Base-by-base conservation (phyloP, 2,888 invertebrate genomes). In the Omphaloscelis lunosa region DNA sequence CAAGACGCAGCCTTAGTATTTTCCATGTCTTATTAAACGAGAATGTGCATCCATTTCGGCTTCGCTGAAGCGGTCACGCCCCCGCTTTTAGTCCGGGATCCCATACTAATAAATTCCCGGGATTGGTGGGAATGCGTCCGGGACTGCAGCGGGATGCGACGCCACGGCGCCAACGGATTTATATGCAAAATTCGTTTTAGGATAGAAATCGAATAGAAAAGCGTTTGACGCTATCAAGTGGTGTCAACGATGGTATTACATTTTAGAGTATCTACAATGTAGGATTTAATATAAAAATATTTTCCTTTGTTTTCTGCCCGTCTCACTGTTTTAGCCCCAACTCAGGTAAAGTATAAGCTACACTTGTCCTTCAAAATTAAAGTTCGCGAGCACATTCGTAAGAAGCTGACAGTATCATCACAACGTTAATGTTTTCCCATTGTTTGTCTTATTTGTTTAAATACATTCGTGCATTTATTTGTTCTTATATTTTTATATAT, bases 131-230 rank as follows among this genome's bases (percentile, higher is more conserved):
- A 89, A 89, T 83, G 90, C 88, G 90, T 88, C 89, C 90, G 88
- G 89, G 89, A 88, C 89, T 89, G 90, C 91, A 91, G 84, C 84
- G 86, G 77, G 89, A 86, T 89, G 91, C 91, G 93, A 89, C 93
- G 87, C 86, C 79, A 82, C 80, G 94, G 93, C 94, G 94, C 93
- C 94, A 88, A 77, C 75, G 87, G 88, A 92, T 93, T 91, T 92
- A 91, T 91, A 91, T 93, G 91, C 89, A 90, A 92, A 91, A 91
- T 90, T 91, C 89, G 89, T 90, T 90, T 84, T 75, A 65, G 84
- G 84, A 86, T 85, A 89, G 82, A 88, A 88, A 89, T 90, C 84
- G 88, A 90, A 90, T 88, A 87, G 88, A 88, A 90, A 84, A 87
- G 59, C 78, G 72, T 79, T 85, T 81, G 75, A 79, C 66, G 79